A percentile compares a stretch with the other conserved stretches of the same genome.
Evolutionary conservation across 2,888 invertebrate species (phyloP).

Genomic region (Euphydryas editha): DNA sequence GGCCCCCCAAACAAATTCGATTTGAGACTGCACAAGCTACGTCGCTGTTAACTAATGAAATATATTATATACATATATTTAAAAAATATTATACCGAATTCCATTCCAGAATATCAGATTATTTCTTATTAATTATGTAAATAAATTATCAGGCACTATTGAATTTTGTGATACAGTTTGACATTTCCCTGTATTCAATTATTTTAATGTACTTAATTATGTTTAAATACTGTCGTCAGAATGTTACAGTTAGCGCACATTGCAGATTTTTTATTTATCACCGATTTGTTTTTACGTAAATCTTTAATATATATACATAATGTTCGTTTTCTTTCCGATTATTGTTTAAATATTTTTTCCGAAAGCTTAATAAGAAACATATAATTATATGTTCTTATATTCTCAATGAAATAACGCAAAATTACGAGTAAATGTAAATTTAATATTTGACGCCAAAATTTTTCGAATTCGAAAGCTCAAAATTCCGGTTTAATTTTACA

Average conservation of each 20-base stretch:
- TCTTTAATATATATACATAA: background rate
- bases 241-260: background rate
- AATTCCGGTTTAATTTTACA: background rate
- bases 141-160: background rate
- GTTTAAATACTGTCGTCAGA: conserved; percentile 1
- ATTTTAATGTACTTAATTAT: conserved; percentile 22
- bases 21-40: no score
- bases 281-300: background rate
- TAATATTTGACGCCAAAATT: background rate
- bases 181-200: conserved; percentile 39
- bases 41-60: no score
- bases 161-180: conserved; percentile 33
- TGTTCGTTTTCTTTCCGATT: background rate
- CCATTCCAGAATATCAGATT: background rate
- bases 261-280: background rate
- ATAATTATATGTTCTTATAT: no score
- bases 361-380: no score
- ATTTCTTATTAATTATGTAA: conserved; percentile 13
- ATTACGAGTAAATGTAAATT: background rate
- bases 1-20: no score
- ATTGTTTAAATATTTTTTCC: background rate
- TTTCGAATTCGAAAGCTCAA: background rate
- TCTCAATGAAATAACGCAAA: no score
- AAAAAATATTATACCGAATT: background rate
- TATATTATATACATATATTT: no score